Conservation (phyloP, 2,888 invertebrate species). For the Strigamia crassipes region DNA sequence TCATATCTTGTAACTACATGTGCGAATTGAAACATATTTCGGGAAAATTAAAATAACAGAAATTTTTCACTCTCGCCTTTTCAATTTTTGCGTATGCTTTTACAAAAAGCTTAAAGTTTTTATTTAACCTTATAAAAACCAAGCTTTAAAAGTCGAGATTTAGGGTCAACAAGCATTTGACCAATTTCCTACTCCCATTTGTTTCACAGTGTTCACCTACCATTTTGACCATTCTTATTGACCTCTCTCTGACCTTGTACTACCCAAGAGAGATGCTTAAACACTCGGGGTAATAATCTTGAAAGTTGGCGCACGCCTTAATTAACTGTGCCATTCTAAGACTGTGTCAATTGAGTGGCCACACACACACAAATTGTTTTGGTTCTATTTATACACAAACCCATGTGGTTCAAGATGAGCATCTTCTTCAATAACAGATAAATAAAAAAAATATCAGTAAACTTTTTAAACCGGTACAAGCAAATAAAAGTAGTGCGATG, state of each 20-base stretch:
- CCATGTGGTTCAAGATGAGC: background rate
- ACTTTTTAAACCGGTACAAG: background rate
- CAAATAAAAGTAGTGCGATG: background rate
- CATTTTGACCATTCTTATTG: background rate
- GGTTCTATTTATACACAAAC: background rate
- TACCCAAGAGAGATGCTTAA: background rate
- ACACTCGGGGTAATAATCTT: slow-evolving; percentile 19
- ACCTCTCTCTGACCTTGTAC: slow-evolving; percentile 4
- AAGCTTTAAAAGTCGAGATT: background rate
- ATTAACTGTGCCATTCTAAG: slow-evolving; percentile 26
- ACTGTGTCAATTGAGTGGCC: slow-evolving; percentile 30
- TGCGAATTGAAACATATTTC: slow-evolving; percentile 29
- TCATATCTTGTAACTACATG: background rate
- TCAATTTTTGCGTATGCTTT: background rate
- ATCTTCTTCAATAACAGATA: background rate
- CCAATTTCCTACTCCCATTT: slow-evolving; percentile 19
- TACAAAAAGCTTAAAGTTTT: background rate
- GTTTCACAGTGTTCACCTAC: background rate
- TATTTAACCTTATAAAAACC: background rate
- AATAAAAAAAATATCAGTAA: background rate
- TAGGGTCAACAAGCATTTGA: slow-evolving; percentile 24
- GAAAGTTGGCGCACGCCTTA: slow-evolving; percentile 19
- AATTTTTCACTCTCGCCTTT: background rate
- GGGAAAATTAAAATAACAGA: background rate
- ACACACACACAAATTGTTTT: slow-evolving; percentile 2